Percentiles rank a stretch among this genome's conserved stretches.
Conservation (phyloP, 2,888 invertebrate species). For the Dysmachus trigonus region DNA sequence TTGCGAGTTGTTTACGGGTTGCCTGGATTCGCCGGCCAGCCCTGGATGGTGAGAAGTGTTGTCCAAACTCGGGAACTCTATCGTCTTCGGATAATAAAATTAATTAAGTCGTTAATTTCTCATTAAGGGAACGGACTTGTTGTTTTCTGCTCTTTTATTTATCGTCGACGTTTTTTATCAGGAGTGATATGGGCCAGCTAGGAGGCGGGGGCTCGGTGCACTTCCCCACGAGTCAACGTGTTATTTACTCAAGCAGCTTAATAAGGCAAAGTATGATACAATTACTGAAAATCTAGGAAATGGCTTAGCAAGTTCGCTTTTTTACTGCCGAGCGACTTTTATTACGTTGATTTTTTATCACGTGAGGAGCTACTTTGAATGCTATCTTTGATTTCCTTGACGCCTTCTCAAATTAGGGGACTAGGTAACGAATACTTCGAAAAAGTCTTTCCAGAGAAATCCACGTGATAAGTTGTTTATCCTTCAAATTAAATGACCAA, state of each 20-base stretch:
- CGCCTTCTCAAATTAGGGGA: not conserved
- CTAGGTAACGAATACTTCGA: not conserved
- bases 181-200: not conserved
- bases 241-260: not conserved
- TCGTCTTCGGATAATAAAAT: conserved; percentile 55
- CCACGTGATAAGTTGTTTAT: not conserved
- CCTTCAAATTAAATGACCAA: not conserved
- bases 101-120: conserved; percentile 65
- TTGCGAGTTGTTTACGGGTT: conserved; percentile 28
- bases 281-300: not conserved
- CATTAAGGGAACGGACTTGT: conserved; percentile 54
- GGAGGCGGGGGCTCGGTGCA: not conserved
- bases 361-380: not conserved
- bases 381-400: not conserved
- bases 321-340: not conserved
- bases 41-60: conserved; percentile 9
- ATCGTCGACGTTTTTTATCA: conserved; percentile 25
- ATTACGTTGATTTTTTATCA: not conserved
- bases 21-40: not conserved
- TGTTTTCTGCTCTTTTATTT: conserved; percentile 24
- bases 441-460: not conserved
- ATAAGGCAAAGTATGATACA: not conserved
- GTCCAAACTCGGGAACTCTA: conserved; percentile 20
- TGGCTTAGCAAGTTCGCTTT: not conserved
- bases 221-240: not conserved